Evolutionary conservation across 2,113 vertebrate genomes (phyloP).

Genomic region (Macheiramphus alcinus): DNA sequence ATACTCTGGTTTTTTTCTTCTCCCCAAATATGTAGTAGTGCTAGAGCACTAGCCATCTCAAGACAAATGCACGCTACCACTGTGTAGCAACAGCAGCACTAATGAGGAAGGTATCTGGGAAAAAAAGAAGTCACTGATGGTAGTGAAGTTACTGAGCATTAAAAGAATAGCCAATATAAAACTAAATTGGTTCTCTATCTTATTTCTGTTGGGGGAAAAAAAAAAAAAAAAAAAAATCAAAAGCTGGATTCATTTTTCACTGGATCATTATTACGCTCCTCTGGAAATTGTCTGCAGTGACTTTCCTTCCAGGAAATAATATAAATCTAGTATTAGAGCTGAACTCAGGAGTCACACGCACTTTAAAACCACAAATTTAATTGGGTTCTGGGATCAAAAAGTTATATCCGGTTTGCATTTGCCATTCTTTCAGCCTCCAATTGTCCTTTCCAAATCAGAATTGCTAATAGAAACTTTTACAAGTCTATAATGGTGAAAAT

Average conservation of each 20-base stretch:
- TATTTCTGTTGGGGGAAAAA: background rate
- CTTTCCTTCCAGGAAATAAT: conserved; percentile 65
- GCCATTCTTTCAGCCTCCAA: conserved; percentile 43
- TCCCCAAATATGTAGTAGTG: background rate
- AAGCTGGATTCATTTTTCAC: conserved; percentile 47
- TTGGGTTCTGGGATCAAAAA: conserved; percentile 58
- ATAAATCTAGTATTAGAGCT: conserved; percentile 48
- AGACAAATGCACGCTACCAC: background rate
- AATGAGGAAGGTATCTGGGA: background rate
- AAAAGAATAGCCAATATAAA: conserved; percentile 47
- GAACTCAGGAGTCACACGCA: conserved; percentile 27
- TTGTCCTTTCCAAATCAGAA: conserved; percentile 54
- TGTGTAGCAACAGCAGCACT: background rate
- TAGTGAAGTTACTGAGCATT: conserved; percentile 17
- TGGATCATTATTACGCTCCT: conserved; percentile 58
- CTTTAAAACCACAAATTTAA: conserved; percentile 60
- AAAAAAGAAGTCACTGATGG: background rate
- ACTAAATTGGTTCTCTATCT: conserved; percentile 48
- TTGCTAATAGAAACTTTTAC: conserved; percentile 53
- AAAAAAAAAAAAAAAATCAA: conserved; percentile 3
- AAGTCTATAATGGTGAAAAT: conserved; percentile 3
- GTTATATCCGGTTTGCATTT: conserved; percentile 48
- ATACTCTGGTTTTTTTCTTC: background rate
- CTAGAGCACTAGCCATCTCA: background rate
- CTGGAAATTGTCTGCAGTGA: conserved; percentile 56